Evolutionary conservation across 2,797 vertebrate genomes (phyloP), one percentile per base, ranked within the genome.

Genomic region (Pangasius mekongensis): DNA sequence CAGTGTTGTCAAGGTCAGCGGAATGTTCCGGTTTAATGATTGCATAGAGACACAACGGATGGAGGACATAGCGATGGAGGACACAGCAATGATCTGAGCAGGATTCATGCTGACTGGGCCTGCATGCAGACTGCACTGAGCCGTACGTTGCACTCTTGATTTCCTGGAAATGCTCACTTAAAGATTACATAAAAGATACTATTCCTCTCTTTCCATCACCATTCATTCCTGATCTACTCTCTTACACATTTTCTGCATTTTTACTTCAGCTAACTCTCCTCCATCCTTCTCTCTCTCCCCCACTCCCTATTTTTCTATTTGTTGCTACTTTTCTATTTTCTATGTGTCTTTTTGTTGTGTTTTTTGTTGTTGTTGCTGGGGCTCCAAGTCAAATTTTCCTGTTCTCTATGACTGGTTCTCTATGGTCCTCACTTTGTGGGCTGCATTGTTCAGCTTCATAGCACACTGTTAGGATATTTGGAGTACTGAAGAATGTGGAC

Each of bases 161-260:
- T 89, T 85, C 91, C 83, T 49, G 36, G 87, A 91, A 84, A 47
- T 13, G 33, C 73, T 62, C 3, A 8, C 27, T 33, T 20, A 18
- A 16, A 54, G 49, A 78, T 54, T 54, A 33, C 49, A 54, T 24
- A 80, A 87, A 5, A 80, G 49, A n/a, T 27, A 2, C 73, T 47
- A 30, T 64, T 43, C 62, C 39, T 60, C 47, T 49, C 77, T 86
- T 84, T 58, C 87, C 39, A 39, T 14, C 20, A 74, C 77, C 85
- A 76, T 76, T 87, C 89, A 30, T 49, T 69, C 30, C 74, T 43
- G 30, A 69, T 22, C 58, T 20, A 56, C 81, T 22, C 92, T 92
- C 91, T 93, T 36, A 71, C 22, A 36, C 30, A 18, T 95, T 95
- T 94, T 94, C 93, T 92, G 91, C 78, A 76, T 86, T 87, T 83